phyloP scores from a whole-genome alignment of 2,888 invertebrate species.

The Athetis lepigone region DNA sequence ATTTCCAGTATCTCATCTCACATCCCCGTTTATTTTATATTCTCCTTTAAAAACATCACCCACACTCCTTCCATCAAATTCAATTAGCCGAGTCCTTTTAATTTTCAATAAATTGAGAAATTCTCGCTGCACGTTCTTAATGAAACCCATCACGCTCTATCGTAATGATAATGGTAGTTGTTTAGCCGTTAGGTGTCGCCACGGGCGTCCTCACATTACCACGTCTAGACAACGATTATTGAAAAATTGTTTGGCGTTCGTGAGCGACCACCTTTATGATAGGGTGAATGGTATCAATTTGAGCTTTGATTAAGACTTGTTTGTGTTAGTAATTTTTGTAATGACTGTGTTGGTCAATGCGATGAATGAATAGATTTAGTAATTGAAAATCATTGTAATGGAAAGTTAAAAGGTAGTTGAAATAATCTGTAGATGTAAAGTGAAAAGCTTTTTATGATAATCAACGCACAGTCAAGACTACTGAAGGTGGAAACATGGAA shows the following conservation, averaged over 20 bases:
- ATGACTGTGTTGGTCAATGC: background rate
- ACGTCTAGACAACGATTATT: constrained; percentile 75
- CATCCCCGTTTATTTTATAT: background rate
- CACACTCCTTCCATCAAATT: constrained; percentile 20
- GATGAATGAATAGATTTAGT: background rate
- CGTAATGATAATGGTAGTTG: constrained; percentile 61
- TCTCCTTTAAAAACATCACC: constrained; percentile 12
- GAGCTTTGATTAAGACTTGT: constrained; percentile 45
- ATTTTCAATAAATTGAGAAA: constrained; percentile 44
- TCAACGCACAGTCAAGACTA: too few species aligned
- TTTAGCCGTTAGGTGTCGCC: constrained; percentile 60
- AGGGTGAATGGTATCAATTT: constrained; percentile 52
- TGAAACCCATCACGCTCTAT: constrained; percentile 53
- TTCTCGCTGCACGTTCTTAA: constrained; percentile 35
- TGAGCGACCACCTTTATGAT: constrained; percentile 58
- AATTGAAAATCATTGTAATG: too few species aligned
- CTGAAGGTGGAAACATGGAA: too few species aligned
- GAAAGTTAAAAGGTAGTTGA: too few species aligned
- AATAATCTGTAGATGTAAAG: too few species aligned
- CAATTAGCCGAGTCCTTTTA: constrained; percentile 38
- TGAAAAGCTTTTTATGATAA: too few species aligned
- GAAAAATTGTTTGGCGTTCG: constrained; percentile 68
- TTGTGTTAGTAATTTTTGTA: background rate
- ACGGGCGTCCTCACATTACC: constrained; percentile 67
- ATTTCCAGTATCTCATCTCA: background rate